These are phyloP conservation scores for Oenanthe oenanthe DNA, from an alignment of 2,113 vertebrate genomes.

Conservation along the genomic window DNA sequence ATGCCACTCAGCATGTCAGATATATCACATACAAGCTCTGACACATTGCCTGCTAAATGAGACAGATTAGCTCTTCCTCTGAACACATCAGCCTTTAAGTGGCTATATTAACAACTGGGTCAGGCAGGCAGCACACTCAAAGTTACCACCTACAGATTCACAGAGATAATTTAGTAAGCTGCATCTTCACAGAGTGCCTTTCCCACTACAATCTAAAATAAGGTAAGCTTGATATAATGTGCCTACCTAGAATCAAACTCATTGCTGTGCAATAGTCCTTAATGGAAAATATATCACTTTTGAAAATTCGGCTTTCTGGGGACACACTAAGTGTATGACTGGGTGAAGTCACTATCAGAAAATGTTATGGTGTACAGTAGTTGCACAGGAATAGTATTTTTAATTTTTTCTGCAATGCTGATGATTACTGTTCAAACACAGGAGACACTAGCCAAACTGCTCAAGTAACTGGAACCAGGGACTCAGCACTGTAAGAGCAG, in stretches of 20 bases:
- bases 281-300: background rate
- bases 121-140: background rate
- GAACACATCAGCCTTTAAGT: background rate
- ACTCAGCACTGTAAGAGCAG: background rate
- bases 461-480: background rate
- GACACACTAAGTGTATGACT: background rate
- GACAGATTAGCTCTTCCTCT: conserved; percentile 17
- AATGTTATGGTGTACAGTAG: background rate
- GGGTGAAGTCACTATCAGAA: background rate
- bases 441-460: background rate
- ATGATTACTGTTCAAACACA: background rate
- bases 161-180: background rate
- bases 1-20: background rate
- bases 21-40: conserved; percentile 14
- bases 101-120: background rate
- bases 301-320: background rate
- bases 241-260: background rate
- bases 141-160: background rate
- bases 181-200: background rate
- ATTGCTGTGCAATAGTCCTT: background rate
- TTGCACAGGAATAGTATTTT: background rate
- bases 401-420: background rate
- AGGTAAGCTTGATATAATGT: background rate
- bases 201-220: background rate
- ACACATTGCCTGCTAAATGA: background rate